phyloP scores from a whole-genome alignment of 2,113 vertebrate species.

The Tor tambroides region DNA sequence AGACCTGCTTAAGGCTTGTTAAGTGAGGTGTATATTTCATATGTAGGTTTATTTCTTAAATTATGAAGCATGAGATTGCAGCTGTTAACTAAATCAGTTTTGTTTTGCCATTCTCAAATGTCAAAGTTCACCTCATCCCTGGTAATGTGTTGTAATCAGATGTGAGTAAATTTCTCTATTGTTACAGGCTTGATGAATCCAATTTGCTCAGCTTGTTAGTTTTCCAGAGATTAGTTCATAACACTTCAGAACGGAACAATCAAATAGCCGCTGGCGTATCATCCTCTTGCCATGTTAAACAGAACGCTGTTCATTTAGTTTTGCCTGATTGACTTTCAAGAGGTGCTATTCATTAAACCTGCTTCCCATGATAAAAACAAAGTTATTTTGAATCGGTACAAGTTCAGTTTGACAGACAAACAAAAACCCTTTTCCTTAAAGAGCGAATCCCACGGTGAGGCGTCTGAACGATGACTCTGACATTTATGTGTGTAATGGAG shows the following conservation, averaged over 20 bases:
- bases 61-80: background rate
- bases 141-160: constrained; percentile 4
- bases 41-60: background rate
- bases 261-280: background rate
- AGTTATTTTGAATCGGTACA: background rate
- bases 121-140: background rate
- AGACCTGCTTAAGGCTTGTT: background rate
- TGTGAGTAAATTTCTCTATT: background rate
- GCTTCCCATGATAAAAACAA: background rate
- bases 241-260: constrained; percentile 12
- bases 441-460: background rate
- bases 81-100: constrained; percentile 5
- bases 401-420: background rate
- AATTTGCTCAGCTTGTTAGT: constrained; percentile 10
- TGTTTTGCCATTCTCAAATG: background rate
- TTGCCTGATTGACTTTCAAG: constrained; percentile 31
- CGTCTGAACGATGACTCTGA: background rate
- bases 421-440: background rate
- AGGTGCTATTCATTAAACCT: background rate
- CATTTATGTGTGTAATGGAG: constrained; percentile 3
- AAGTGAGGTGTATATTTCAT: background rate
- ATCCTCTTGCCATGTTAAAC: background rate
- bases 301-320: background rate
- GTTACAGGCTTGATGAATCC: constrained; percentile 4
- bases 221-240: constrained; percentile 19